Evolutionary conservation across 2,797 vertebrate genomes (phyloP).

Genomic region (Sparus aurata): DNA sequence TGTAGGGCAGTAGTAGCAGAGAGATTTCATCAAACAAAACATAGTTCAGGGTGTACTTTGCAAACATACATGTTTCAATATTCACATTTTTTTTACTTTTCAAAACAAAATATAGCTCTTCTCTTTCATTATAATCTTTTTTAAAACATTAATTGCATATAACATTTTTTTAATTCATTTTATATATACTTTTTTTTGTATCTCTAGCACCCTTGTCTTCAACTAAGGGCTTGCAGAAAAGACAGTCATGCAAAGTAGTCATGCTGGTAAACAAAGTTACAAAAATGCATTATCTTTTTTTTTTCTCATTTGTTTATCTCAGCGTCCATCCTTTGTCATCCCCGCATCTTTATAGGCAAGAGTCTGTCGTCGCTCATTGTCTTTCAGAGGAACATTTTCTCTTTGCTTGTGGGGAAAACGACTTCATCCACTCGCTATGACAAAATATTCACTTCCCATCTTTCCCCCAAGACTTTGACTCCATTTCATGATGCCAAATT

Average conservation of each 20-base stretch:
- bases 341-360: slow-evolving; percentile 54
- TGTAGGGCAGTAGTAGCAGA: slow-evolving; percentile 85
- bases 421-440: slow-evolving; percentile 19
- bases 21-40: slow-evolving; percentile 85
- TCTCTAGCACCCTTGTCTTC: slow-evolving; percentile 87
- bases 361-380: slow-evolving; percentile 70
- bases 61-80: slow-evolving; percentile 86
- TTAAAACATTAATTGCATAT: slow-evolving; percentile 90
- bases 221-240: slow-evolving; percentile 90
- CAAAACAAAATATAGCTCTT: slow-evolving; percentile 91
- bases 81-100: slow-evolving; percentile 87
- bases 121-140: slow-evolving; percentile 88
- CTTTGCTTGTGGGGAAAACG: slow-evolving; percentile 40
- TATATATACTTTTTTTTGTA: slow-evolving; percentile 85
- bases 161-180: slow-evolving; percentile 86
- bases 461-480: slow-evolving; percentile 51
- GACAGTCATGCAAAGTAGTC: slow-evolving; percentile 91
- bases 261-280: slow-evolving; percentile 92
- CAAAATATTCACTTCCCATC: slow-evolving; percentile 46
- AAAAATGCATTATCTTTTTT: slow-evolving; percentile 88
- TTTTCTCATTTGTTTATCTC: slow-evolving; percentile 74
- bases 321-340: slow-evolving; percentile 72
- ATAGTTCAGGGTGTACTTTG: slow-evolving; percentile 85
- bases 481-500: slow-evolving; percentile 62
- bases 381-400: slow-evolving; percentile 45